Conservation (phyloP, 2,888 invertebrate genomes). For the Diplolepis rosae region DNA sequence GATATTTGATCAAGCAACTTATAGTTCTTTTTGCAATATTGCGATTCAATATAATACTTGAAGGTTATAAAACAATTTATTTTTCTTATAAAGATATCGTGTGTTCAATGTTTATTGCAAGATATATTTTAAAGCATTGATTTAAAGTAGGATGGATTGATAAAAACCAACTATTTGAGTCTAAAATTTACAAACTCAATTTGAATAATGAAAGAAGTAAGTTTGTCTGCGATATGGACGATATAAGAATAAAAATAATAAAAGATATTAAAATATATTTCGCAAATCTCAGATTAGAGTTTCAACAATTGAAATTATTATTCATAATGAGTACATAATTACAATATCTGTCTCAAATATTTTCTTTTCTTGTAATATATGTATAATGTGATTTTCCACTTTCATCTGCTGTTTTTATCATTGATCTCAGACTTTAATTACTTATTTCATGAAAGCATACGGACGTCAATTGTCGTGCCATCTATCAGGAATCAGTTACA, state of each 20-base stretch:
- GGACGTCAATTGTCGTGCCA: not conserved
- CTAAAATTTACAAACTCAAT: too few species aligned
- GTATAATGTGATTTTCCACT: too few species aligned
- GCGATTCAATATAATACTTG: constrained; percentile 10
- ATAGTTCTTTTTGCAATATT: not conserved
- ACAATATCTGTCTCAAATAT: too few species aligned
- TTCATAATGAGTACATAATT: too few species aligned
- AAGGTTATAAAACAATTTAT: not conserved
- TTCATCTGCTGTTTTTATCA: too few species aligned
- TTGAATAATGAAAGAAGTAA: too few species aligned
- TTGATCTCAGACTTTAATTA: not conserved
- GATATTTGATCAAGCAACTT: not conserved
- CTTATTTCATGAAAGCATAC: not conserved
- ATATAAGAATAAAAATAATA: too few species aligned
- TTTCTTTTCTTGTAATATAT: too few species aligned
- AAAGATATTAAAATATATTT: too few species aligned
- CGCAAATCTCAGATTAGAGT: too few species aligned
- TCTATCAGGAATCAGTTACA: constrained; percentile 16
- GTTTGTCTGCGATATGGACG: too few species aligned
- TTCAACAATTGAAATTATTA: too few species aligned
- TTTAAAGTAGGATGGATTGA: constrained; percentile 8
- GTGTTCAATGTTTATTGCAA: not conserved
- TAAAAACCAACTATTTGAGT: not conserved
- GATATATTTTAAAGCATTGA: not conserved
- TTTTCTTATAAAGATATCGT: not conserved